A percentile compares a stretch with the other conserved stretches of the same genome.
These are phyloP conservation scores for Matsumurasca onukii DNA, from an alignment of 1,140 invertebrate species.

Conservation along the genomic window DNA sequence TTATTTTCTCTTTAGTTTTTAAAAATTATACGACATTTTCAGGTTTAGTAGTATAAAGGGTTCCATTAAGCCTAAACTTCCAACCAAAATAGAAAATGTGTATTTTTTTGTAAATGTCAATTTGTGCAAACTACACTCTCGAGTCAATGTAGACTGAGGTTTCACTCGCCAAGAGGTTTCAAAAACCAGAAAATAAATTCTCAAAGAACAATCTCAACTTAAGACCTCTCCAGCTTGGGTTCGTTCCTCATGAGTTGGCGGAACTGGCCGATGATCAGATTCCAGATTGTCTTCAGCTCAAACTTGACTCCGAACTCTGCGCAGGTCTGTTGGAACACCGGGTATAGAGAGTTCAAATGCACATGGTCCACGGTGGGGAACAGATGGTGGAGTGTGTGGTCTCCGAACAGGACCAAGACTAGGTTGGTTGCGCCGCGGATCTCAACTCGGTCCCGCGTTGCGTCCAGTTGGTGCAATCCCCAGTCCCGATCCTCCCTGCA, in stretches of 20 bases:
- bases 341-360: constrained; percentile 60
- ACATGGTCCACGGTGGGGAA: constrained; percentile 78
- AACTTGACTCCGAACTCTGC: constrained; percentile 65
- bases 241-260: constrained; percentile 52
- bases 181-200: no score
- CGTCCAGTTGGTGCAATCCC: constrained; percentile 75
- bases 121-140: neutral
- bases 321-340: constrained; percentile 64
- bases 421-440: constrained; percentile 68
- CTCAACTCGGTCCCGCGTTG: constrained; percentile 69
- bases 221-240: constrained; percentile 1
- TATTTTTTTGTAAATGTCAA: neutral
- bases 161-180: no score
- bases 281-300: constrained; percentile 55
- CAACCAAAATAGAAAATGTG: neutral
- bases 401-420: constrained; percentile 70
- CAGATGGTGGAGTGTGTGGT: constrained; percentile 77
- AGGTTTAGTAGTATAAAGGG: no score
- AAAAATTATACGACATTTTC: no score
- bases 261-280: constrained; percentile 68
- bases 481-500: constrained; percentile 65
- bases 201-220: no score
- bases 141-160: neutral
- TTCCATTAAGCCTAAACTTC: neutral
- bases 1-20: no score